These are phyloP conservation scores for Hylaeus volcanicus DNA, from an alignment of 1,140 invertebrate species.

Conservation along the genomic window DNA sequence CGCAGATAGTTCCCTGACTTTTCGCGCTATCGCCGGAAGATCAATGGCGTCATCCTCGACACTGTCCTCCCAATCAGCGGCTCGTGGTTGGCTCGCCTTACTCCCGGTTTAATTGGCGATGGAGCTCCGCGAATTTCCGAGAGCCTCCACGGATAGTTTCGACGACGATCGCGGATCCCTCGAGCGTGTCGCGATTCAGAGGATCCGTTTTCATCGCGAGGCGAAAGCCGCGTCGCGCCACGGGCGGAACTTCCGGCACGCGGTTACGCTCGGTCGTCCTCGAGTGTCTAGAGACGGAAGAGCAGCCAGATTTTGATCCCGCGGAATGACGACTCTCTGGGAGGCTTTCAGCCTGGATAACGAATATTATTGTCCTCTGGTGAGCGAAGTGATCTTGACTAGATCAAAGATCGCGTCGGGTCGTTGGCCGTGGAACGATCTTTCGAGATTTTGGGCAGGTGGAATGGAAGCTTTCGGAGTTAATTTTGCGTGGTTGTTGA, in stretches of 20 bases:
- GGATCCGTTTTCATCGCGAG: slow-evolving; percentile 2
- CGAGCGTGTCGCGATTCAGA: slow-evolving; percentile 10
- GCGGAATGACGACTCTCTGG: too few species aligned
- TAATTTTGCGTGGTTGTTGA: too few species aligned
- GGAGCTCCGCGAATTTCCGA: not conserved
- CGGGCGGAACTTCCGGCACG: not conserved
- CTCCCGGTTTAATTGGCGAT: too few species aligned
- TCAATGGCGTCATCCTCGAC: slow-evolving; percentile 3
- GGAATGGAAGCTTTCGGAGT: too few species aligned
- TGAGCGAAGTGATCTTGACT: not conserved
- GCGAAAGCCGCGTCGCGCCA: not conserved
- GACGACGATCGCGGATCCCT: not conserved
- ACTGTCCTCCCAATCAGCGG: too few species aligned
- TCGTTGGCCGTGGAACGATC: not conserved
- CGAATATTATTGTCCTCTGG: slow-evolving; percentile 38
- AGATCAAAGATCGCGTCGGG: slow-evolving; percentile 4
- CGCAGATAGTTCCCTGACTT: not conserved
- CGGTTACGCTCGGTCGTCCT: slow-evolving; percentile 9
- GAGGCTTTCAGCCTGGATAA: not conserved
- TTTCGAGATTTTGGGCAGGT: too few species aligned
- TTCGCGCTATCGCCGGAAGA: not conserved
- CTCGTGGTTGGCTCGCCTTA: too few species aligned
- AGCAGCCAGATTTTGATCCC: not conserved
- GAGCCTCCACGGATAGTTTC: not conserved
- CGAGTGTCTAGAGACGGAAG: not conserved